A percentile compares a stretch with the other conserved stretches of the same genome.
phyloP scores from a whole-genome alignment of 2,888 invertebrate genomes.

The Trypoxylon attenuatum region DNA sequence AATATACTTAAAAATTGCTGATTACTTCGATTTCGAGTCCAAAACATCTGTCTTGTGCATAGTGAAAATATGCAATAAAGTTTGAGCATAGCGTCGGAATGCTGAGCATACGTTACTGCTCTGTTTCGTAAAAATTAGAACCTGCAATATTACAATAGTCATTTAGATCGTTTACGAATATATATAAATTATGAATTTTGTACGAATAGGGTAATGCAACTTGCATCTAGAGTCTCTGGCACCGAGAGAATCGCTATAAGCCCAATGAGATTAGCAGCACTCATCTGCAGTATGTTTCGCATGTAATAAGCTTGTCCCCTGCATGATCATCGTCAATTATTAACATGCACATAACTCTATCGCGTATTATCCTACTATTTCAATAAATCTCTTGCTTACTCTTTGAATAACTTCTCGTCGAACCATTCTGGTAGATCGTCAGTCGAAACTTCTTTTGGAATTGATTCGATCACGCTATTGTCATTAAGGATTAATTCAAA shows the following conservation, averaged over 20 bases:
- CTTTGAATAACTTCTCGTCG: slow-evolving; percentile 78
- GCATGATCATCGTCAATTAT: no score
- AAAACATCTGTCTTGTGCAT: slow-evolving; percentile 82
- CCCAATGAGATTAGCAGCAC: slow-evolving; percentile 82
- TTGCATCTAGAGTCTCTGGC: slow-evolving; percentile 81
- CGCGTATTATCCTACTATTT: background rate
- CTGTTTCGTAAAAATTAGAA: slow-evolving; percentile 81
- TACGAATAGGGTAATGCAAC: no score
- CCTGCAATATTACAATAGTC: no score
- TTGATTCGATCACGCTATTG: slow-evolving; percentile 36
- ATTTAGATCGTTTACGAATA: no score
- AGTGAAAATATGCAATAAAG: slow-evolving; percentile 82
- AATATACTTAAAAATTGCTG: background rate
- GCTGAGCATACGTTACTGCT: slow-evolving; percentile 80
- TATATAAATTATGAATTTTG: no score
- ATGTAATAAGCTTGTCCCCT: slow-evolving; percentile 84
- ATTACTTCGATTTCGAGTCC: slow-evolving; percentile 54
- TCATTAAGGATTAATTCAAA: slow-evolving; percentile 44
- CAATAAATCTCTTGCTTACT: slow-evolving; percentile 41
- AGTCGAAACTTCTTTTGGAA: slow-evolving; percentile 20
- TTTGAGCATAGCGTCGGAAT: slow-evolving; percentile 85
- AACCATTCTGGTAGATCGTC: slow-evolving; percentile 81
- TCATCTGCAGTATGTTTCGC: slow-evolving; percentile 80
- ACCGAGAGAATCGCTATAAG: slow-evolving; percentile 84
- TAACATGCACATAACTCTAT: slow-evolving; percentile 4